Percentiles rank a stretch among this genome's conserved stretches.
Evolutionary conservation across 2,797 vertebrate species (phyloP).

Genomic region (Sebastes dallii): DNA sequence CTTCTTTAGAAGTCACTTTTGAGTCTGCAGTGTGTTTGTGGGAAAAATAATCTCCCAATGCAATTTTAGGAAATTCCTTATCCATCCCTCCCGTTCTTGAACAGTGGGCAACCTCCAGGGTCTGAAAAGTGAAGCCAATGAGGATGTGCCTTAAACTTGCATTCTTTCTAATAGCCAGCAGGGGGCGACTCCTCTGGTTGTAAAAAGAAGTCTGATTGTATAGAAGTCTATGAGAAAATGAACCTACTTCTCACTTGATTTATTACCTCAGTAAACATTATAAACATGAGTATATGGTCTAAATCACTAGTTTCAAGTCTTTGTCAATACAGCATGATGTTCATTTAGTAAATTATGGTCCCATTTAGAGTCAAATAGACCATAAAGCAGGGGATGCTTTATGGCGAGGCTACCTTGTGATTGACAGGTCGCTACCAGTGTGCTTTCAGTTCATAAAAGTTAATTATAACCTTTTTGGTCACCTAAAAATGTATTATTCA

Average conservation of each 20-base stretch:
- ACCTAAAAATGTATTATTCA: too few species aligned
- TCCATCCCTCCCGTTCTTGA: neutral
- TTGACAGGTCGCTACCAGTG: too few species aligned
- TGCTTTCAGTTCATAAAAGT: too few species aligned
- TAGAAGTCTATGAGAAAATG: neutral
- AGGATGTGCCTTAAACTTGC: neutral
- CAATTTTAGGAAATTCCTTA: neutral
- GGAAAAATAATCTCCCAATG: neutral
- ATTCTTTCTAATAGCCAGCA: neutral
- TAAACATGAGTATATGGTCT: neutral
- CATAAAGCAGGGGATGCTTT: neutral
- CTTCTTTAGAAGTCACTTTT: neutral
- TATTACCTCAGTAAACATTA: neutral
- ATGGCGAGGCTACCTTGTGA: too few species aligned
- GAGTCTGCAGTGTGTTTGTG: neutral
- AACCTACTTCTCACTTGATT: neutral
- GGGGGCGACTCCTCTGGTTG: neutral
- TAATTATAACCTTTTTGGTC: too few species aligned
- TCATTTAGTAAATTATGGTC: neutral
- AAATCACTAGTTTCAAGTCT: neutral
- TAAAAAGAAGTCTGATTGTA: neutral
- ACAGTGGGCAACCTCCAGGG: neutral
- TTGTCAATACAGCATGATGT: neutral
- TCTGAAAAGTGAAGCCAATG: neutral
- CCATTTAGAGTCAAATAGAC: neutral